A percentile compares a stretch with the other conserved stretches of the same genome.
These are phyloP conservation scores for Diachasmimorpha longicaudata DNA, from an alignment of 1,140 invertebrate species.

Conservation along the genomic window DNA sequence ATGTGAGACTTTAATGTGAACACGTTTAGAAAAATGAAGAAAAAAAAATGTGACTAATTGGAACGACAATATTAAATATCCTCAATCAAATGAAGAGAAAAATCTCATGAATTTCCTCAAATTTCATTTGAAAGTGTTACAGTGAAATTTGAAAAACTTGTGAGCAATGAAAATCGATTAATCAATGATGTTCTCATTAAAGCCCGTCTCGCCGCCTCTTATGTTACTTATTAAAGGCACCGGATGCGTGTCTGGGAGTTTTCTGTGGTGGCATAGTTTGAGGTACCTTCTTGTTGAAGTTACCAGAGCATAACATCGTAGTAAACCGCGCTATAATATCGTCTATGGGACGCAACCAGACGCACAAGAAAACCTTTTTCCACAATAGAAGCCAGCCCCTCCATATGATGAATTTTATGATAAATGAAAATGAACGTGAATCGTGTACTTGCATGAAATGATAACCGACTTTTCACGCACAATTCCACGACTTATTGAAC, in stretches of 20 bases:
- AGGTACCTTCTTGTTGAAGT: conserved; percentile 17
- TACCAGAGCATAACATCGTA: conserved; percentile 26
- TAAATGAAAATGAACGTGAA: too few relatives aligned
- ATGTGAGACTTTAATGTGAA: too few relatives aligned
- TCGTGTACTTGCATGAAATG: too few relatives aligned
- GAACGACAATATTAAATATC: too few relatives aligned
- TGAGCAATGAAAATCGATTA: not conserved
- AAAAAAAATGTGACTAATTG: too few relatives aligned
- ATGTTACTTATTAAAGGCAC: conserved; percentile 1
- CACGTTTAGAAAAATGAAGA: too few relatives aligned
- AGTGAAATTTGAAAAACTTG: not conserved
- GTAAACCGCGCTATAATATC: not conserved
- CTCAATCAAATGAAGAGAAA: too few relatives aligned
- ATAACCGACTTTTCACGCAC: too few relatives aligned
- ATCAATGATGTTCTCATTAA: not conserved
- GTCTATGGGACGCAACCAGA: not conserved
- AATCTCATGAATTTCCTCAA: too few relatives aligned
- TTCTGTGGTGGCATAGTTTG: conserved; percentile 23
- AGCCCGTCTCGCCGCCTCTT: not conserved
- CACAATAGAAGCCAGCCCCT: not conserved
- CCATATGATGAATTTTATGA: too few relatives aligned
- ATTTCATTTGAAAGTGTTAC: too few relatives aligned
- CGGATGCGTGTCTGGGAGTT: not conserved
- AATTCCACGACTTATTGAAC: too few relatives aligned
- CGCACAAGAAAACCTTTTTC: not conserved